Evolutionary conservation across 2,888 invertebrate species (phyloP), one percentile per base, ranked within the genome.

Genomic region (Acrobasis repandana): DNA sequence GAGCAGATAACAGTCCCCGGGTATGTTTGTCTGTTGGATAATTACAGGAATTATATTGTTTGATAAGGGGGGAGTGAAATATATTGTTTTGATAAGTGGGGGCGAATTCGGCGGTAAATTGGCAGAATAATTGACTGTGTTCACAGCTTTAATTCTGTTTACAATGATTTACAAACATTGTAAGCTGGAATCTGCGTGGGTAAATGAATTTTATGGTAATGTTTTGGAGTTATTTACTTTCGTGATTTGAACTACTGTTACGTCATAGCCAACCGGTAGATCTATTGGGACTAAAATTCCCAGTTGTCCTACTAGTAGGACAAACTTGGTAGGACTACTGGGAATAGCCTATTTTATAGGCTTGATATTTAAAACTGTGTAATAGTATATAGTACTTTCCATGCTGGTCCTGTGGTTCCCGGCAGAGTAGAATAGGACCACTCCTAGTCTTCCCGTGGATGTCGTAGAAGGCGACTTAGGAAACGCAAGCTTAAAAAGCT

Each of bases 1-100:
- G 59, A 56, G 56, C 36, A 51, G 63, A 63, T 63, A 63, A 51
- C 51, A 36, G 28, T 14, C 16, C 16, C 49, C 15, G 33, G 54
- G 54, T 63, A 56, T 60, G 28, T 43, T 48, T 38, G 62, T 54
- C 38, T 43, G 38, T 38, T n/a, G 43, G n/a, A 38, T 54, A 38
- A 54, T 54, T 38, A 38, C 54, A 54, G 54, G 54, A 54, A 54
- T 54, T 54, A 38, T 20, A 54, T 38, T 54, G 52, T 54, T 54
- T 54, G 52, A 11, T 54, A 54, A 54, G 20, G 54, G 54, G 36
- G 16, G n/a, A 16, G 18, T 54, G 54, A 54, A 38, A 38, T 54
- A 54, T 54, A 38, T 20, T 54, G 54, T 54, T 54, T 54, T 54
- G 54, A 54, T 54, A 54, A 54, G 38, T 54, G 36, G 54, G 54